Evolutionary conservation across 2,888 invertebrate genomes (phyloP).

Genomic region (Drosophila longiperda): DNA sequence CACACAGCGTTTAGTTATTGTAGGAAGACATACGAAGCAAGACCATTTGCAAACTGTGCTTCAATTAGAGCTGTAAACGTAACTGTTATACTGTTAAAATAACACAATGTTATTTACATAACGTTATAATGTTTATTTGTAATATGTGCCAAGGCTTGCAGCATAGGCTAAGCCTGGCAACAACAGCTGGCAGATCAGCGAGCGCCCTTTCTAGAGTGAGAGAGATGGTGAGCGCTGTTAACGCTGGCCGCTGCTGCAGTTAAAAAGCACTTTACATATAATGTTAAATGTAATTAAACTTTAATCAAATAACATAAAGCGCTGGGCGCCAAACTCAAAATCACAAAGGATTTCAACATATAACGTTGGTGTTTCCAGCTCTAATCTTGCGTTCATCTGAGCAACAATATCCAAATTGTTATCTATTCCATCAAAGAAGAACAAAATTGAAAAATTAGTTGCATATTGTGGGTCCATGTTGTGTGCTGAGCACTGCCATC

Average conservation of each 20-base stretch:
- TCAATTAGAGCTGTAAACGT: constrained; percentile 19
- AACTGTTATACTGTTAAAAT: background rate
- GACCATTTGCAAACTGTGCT: constrained; percentile 12
- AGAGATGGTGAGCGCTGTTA: background rate
- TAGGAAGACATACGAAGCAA: constrained; percentile 51
- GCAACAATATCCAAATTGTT: constrained; percentile 54
- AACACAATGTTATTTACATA: background rate
- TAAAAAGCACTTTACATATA: background rate
- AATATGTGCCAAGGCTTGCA: background rate
- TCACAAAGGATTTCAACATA: background rate
- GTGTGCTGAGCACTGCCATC: constrained; percentile 59
- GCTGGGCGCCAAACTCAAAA: background rate
- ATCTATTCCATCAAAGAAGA: background rate
- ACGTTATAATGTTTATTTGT: background rate
- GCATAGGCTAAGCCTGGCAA: background rate
- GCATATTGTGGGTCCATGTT: constrained; percentile 43
- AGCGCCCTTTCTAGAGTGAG: background rate
- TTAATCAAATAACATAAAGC: background rate
- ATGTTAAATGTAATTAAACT: background rate
- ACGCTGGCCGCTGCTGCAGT: background rate
- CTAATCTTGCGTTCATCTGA: constrained; percentile 53
- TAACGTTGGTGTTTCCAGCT: constrained; percentile 7
- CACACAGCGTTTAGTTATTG: constrained; percentile 11
- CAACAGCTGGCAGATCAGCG: background rate
- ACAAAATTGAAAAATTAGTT: background rate